Evolutionary conservation across 1,140 invertebrate species (phyloP).

Genomic region (Papilio helenus): DNA sequence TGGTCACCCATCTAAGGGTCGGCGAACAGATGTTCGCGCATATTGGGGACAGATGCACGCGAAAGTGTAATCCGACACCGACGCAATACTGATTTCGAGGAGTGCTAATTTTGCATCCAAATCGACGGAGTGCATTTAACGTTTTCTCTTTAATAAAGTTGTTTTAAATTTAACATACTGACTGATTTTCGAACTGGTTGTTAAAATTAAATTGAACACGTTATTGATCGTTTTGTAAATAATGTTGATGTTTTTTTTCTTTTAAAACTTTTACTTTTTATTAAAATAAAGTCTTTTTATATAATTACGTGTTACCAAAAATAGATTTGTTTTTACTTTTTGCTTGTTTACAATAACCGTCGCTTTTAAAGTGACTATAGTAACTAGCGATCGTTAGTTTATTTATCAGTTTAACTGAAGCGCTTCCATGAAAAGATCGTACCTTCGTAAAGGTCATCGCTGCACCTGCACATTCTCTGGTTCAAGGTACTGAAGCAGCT

Average conservation of each 20-base stretch:
- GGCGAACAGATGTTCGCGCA: constrained; percentile 36
- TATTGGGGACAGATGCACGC: constrained; percentile 38
- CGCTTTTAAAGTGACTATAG: neutral
- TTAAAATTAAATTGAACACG: constrained; percentile 14
- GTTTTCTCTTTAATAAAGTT: constrained; percentile 21
- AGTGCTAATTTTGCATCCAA: constrained; percentile 36
- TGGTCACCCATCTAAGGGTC: constrained; percentile 34
- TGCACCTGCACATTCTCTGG: constrained; percentile 15
- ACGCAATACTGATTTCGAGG: constrained; percentile 27
- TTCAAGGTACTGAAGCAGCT: neutral
- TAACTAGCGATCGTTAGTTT: neutral
- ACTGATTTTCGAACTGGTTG: neutral
- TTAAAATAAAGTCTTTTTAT: too few species aligned
- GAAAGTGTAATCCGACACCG: constrained; percentile 35
- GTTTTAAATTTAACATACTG: neutral
- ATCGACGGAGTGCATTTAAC: constrained; percentile 4
- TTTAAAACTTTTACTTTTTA: neutral
- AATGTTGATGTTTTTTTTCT: neutral
- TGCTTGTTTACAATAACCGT: neutral
- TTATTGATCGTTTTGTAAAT: neutral
- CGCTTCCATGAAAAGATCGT: neutral
- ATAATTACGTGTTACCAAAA: neutral
- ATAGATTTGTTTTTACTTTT: neutral
- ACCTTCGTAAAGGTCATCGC: neutral
- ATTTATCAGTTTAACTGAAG: neutral